phyloP scores from a whole-genome alignment of 2,888 invertebrate species.

The Brachynemurus nebulosus region DNA sequence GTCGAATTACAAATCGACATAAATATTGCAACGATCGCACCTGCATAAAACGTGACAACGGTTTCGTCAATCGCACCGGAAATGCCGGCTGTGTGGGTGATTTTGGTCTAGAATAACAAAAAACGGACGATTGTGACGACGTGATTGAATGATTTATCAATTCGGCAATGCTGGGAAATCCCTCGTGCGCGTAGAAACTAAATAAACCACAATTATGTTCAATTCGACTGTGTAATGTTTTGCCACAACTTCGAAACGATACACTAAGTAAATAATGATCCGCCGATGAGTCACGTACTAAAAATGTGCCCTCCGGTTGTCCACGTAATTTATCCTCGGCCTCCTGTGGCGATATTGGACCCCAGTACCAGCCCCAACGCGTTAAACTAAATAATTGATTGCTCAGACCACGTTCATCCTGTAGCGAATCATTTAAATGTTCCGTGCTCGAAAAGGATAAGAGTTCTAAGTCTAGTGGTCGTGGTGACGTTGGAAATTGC shows the following conservation, averaged over 20 bases:
- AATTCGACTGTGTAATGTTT: conserved; percentile 59
- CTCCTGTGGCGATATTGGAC: conserved; percentile 54
- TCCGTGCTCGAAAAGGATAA: too few species aligned
- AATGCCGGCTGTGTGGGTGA: conserved; percentile 52
- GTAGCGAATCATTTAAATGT: not conserved
- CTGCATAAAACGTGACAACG: conserved; percentile 58
- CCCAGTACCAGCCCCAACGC: conserved; percentile 69
- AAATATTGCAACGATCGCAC: conserved; percentile 57
- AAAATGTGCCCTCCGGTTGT: conserved; percentile 61
- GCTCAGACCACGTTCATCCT: not conserved
- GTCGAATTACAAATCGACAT: conserved; percentile 58
- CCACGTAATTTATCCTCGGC: conserved; percentile 54
- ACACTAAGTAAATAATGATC: conserved; percentile 54
- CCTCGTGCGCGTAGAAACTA: conserved; percentile 32
- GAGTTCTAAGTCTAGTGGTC: not conserved
- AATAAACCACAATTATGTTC: conserved; percentile 52
- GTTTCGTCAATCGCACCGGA: conserved; percentile 59
- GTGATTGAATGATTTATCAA: conserved; percentile 61
- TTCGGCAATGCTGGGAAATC: conserved; percentile 48
- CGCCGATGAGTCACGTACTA: conserved; percentile 65
- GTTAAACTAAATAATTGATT: conserved; percentile 25
- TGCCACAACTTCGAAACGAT: conserved; percentile 55
- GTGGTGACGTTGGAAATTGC: not conserved
- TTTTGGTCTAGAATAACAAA: conserved; percentile 55
- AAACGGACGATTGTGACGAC: conserved; percentile 52